phyloP scores from a whole-genome alignment of 1,140 invertebrate species.

The Drosophila kikkawai region DNA sequence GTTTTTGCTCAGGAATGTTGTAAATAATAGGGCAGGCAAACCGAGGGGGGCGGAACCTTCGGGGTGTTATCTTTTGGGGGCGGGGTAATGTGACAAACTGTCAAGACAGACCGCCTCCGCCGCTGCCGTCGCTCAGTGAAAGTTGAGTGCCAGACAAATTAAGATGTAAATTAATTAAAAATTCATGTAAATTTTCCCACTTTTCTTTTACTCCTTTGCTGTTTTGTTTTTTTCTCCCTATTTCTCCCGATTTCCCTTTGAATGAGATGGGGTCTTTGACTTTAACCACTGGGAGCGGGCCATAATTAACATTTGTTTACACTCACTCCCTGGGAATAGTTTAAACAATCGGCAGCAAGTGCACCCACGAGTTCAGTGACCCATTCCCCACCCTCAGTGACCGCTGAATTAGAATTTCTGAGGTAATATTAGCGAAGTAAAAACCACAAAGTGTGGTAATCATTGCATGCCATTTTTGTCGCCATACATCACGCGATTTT shows the following conservation, averaged over 20 bases:
- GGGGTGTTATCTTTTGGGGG: conserved; percentile 6
- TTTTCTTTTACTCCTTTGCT: conserved; percentile 3
- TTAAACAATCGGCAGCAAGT: conserved; percentile 45
- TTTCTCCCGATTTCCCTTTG: conserved; percentile 2
- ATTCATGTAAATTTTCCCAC: conserved; percentile 45
- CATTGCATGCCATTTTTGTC: conserved; percentile 21
- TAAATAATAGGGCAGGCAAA: conserved; percentile 18
- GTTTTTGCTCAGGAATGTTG: conserved; percentile 52
- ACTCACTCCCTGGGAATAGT: conserved; percentile 37
- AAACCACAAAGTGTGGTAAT: conserved; percentile 20
- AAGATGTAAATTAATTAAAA: conserved; percentile 46
- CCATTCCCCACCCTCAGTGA: not conserved
- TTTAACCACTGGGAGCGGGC: conserved; percentile 4
- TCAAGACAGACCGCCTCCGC: conserved; percentile 14
- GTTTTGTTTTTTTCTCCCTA: not conserved
- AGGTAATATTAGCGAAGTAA: not conserved
- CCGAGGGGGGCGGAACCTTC: not conserved
- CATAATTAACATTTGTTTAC: conserved; percentile 48
- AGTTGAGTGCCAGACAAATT: conserved; percentile 43
- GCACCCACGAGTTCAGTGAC: conserved; percentile 22
- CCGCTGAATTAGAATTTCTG: conserved; percentile 23
- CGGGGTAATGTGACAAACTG: conserved; percentile 31
- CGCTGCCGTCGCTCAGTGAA: conserved; percentile 21
- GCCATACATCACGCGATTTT: conserved; percentile 26
- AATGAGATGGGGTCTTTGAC: conserved; percentile 33